Base-by-base conservation (phyloP, 2,113 vertebrate species). In the Aegotheles bennettii region DNA sequence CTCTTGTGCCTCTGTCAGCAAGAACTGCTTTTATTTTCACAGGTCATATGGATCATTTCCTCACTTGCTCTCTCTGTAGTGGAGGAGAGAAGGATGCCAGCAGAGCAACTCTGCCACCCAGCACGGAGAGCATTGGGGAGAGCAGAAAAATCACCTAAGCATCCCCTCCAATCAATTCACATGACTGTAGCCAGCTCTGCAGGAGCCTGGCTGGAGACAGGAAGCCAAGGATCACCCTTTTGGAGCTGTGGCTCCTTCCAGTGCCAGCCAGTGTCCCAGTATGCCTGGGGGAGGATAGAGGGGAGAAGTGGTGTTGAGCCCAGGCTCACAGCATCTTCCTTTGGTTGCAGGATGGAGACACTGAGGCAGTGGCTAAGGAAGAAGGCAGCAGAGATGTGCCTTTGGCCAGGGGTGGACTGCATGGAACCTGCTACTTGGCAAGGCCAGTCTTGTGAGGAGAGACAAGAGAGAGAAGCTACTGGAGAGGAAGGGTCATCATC, bases 381-480 rank as follows among this genome's bases (percentile, higher is more conserved):
- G 28, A 70, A 31, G 12, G 17, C 29, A 56, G 16, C 24, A 33
- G 24, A 43, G 16, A n/a, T 74, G 17, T 54, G 29, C 51, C 29
- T 25, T 25, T 56, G 29, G 15, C 29, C 23, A 54, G 38, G 15
- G 8, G 29, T 23, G 7, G 9, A 56, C 16, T 14, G 29, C 38
- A 33, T 33, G 50, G 29, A 74, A 23, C 31, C 51, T n/a, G 16
- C 51, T 74, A 42, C 31, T 56, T 25, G 70, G 6, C 16, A 43
- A 3, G 31, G 38, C 21, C 1, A 4, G 12, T 26, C 51, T 56
- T 3, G 1, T 13, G 36, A 56, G 42, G 16, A n/a, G 12, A n/a
- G 9, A 56, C 9, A 19, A 23, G 70, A 54, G 31, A 74, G 31
- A 74, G 12, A 25, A 56, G 31, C 23, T 56, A 12, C 31, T 15